Percentiles rank a stretch among this genome's conserved stretches.
Conservation (phyloP, 2,888 invertebrate genomes). For the Tachina fera region DNA sequence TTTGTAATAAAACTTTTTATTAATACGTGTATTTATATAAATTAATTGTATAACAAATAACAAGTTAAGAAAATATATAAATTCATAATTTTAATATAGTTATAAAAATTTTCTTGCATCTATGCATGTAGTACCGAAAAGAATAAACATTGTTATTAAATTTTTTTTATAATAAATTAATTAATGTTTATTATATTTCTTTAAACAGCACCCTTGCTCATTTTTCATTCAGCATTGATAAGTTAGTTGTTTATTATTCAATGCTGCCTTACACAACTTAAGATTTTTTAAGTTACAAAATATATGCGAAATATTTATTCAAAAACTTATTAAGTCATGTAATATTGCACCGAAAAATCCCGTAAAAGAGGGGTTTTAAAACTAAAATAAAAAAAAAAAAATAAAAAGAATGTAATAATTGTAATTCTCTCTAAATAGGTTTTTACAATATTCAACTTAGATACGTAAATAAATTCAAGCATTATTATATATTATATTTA, state of each 20-base stretch:
- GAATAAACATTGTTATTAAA: constrained; percentile 36
- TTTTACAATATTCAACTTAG: constrained; percentile 56
- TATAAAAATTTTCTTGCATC: constrained; percentile 31
- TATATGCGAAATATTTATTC: constrained; percentile 43
- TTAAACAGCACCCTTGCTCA: constrained; percentile 45
- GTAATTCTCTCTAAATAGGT: constrained; percentile 50
- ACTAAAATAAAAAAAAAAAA: constrained; percentile 16
- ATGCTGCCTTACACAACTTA: constrained; percentile 44
- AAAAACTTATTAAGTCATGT: constrained; percentile 47
- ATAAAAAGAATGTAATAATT: background rate
- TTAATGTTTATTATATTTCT: constrained; percentile 36
- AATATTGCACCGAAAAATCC: constrained; percentile 69
- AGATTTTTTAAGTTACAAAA: constrained; percentile 46
- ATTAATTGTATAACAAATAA: constrained; percentile 71
- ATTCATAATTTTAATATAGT: constrained; percentile 53
- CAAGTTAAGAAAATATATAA: constrained; percentile 62
- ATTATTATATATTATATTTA: constrained; percentile 41
- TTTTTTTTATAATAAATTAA: constrained; percentile 46
- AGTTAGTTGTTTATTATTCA: constrained; percentile 8
- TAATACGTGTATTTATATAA: constrained; percentile 60
- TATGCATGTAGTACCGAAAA: constrained; percentile 35
- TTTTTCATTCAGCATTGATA: constrained; percentile 24
- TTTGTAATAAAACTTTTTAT: constrained; percentile 59
- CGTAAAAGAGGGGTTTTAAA: constrained; percentile 29
- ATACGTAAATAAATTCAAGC: constrained; percentile 43